Evolutionary conservation across 2,888 invertebrate species (phyloP), one percentile per base, ranked within the genome.

Genomic region (Blera fallax): DNA sequence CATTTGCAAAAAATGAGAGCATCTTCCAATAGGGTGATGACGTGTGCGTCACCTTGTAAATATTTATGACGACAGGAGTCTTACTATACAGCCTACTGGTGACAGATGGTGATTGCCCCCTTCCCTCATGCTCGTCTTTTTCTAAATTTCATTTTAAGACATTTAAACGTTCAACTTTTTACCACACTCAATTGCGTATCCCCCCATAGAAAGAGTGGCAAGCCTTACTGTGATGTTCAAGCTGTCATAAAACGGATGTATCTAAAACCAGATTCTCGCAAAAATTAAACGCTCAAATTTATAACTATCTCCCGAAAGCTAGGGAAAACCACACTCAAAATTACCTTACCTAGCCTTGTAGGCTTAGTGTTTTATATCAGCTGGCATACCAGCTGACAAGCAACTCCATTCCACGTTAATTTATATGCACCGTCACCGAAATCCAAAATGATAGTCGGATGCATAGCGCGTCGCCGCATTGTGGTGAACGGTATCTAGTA

Each of bases 351-450:
- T 48, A 16, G 10, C 48, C 11, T 27, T 6, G 1, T 27, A 29
- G 45, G 29, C 40, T n/a, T 18, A 29, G 24, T 64, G 37, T 34
- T 45, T 50, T 58, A 29, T 18, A 60, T 27, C 83, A 67, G 54
- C 34, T 73, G 67, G 52, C 32, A 37, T 54, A 37, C 54, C 69
- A 81, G 76, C 69, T 78, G 72, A 67, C 52, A 78, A n/a, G 43
- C 76, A 65, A 32, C 50, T 64, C 58, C 29, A 58, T 37, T 62
- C 16, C 65, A 52, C 54, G 21, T 62, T 37, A 73, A 62, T 64
- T 73, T 62, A 69, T 54, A 37, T 32, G 29, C 73, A 67, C 21
- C 45, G 40, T 79, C 69, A 64, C 45, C 78, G 16, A 79, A 78
- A 69, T 74, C 74, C 40, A 18, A 8, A 60, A 45, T 64, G 60